Evolutionary conservation across 2,888 invertebrate species (phyloP), one percentile per base, ranked within the genome.

Genomic region (Elysia crispata): DNA sequence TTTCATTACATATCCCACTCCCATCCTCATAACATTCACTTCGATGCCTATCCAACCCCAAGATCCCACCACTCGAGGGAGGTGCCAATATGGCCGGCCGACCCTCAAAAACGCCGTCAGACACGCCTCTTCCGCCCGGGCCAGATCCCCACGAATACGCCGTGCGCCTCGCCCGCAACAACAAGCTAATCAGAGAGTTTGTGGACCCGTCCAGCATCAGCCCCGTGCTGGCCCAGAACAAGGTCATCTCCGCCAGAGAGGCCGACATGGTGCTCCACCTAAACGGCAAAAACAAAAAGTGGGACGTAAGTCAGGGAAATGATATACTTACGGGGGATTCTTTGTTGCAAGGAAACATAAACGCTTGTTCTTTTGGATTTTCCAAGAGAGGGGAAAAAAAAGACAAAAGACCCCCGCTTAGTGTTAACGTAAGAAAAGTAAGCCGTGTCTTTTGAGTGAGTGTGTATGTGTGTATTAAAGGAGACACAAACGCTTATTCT

Each of bases 61-160:
- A 60, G 60, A 60, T 25, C 23, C 60, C 60, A 60, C 23, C n/a
- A 60, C 5, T 6, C 3, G 25, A 23, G n/a, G 60, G 41, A n/a
- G n/a, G n/a, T n/a, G n/a, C n/a, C n/a, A n/a, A n/a, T n/a, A n/a
- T n/a, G n/a, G n/a, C n/a, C n/a, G n/a, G n/a, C 41, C 5, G 41
- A 11, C 41, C 41, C 5, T 11, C 41, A 3, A 41, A 11, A 69
- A 74, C 75, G 25, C 73, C 76, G 6, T 15, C 41, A 13, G 76
- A 64, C 41, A 62, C 74, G 1, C 78, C 80, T n/a, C 15, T 75
- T 30, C 74, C 73, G 1, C 62, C 23, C 1, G 50, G 69, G 1
- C 60, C 75, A 30, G 79, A 82, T 60, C 81, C 79, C 30, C 69
- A 80, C 72, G 82, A 80, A 25, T 80, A 81, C 57, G 82, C 79